Evolutionary conservation across 2,888 invertebrate species (phyloP), one percentile per base, ranked within the genome.

Genomic region (Escarpia spicata): DNA sequence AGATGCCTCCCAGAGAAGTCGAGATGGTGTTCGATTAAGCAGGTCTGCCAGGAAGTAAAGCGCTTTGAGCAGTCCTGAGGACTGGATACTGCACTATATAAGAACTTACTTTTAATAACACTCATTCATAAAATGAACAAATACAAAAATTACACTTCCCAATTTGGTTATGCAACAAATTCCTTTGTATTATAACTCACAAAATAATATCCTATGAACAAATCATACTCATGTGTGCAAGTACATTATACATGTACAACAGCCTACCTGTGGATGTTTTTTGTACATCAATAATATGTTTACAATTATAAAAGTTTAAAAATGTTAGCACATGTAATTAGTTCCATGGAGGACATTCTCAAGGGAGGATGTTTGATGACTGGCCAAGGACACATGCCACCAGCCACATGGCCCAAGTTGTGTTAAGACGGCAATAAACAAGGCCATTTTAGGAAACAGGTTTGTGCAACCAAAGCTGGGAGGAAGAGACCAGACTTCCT

Each of bases 371-470:
- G 19, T 4, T 75, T n/a, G 6, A n/a, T 75, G 75, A 75, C 75
- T 75, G 75, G 75, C 75, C 75, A n/a, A 75, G 75, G 75, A 75
- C 75, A 26, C 19, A 26, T 26, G 19, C 75, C 75, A 26, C 26
- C 26, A 75, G 75, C 19, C 75, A 75, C 75, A 75, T 75, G 75
- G 75, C 75, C 26, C 26, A 15, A 75, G 75, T 75, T 75, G 75
- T 75, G 75, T 75, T 75, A 75, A 75, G 75, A 75, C 26, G 3
- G n/a, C 75, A 75, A n/a, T 75, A 75, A 75, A 75, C 75, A 75
- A 75, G 75, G 75, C 26, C 75, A 75, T 75, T 75, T 75, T 75
- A 75, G 75, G 75, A 75, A 75, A 75, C 75, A 75, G n/a, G 75
- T 75, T 75, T 75, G 26, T 75, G 75, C 19, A 75, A 75, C 75